Evolutionary conservation across 37 sponge, comb jelly and placozoan genomes (phyloP), one percentile per base, ranked within the genome.

Genomic region (Theonella swinhoei): DNA sequence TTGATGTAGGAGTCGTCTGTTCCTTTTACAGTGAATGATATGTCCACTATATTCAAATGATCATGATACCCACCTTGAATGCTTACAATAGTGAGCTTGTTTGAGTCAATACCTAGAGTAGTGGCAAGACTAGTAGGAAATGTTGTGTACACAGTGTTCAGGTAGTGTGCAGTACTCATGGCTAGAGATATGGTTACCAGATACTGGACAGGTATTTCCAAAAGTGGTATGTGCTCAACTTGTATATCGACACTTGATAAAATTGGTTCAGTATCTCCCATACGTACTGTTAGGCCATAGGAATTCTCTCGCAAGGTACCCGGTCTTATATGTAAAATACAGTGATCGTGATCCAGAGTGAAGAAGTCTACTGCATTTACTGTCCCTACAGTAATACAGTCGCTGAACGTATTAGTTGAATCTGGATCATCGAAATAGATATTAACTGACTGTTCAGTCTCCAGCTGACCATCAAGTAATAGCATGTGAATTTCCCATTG

Each of bases 361-460:
- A 83, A 83, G 0, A 76, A 7, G 42, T 33, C 8, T 22, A 29
- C 38, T 30, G 37, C 84, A 25, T 47, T 47, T 14, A 47, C 37
- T 35, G 3, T 65, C 4, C 58, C 61, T 22, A 75, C 62, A 34
- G 36, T 29, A 30, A 39, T 23, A 85, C 93, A 92, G 20, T 67
- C 73, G 25, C 28, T 35, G 68, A 88, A 88, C 1, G 69, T 72
- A 23, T 75, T 64, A 75, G 62, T 58, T 32, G 23, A 41, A 37
- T 88, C 88, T 30, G 90, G 74, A 68, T 87, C 89, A 26, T 34
- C 4, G 73, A 94, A 83, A 38, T 87, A 54, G 61, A 88, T 34
- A 61, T 47, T 43, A 72, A 70, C 86, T 37, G 87, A 68, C 29
- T 66, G 40, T 23, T 59, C 64, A 28, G 70, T 34, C 0, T 39